These are phyloP conservation scores for Lonchura striata DNA, from an alignment of 2,113 vertebrate genomes.

Conservation along the genomic window DNA sequence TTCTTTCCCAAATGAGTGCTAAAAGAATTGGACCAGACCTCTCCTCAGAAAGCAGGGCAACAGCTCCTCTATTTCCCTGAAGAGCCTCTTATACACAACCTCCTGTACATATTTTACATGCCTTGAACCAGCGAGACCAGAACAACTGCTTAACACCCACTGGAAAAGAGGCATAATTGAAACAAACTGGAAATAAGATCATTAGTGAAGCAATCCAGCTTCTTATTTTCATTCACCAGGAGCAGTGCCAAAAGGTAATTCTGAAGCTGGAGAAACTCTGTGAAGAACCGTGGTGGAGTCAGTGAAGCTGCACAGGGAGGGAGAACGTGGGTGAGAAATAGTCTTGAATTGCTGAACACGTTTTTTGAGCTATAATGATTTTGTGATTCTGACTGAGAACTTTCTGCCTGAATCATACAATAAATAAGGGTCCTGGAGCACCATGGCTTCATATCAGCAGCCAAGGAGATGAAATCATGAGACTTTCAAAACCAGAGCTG, in stretches of 20 bases:
- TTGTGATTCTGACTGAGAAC: slow-evolving; percentile 13
- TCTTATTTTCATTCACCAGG: slow-evolving; percentile 13
- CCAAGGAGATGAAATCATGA: slow-evolving; percentile 48
- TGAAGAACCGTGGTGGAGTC: background rate
- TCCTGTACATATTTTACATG: background rate
- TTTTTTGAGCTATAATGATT: background rate
- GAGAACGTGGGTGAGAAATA: background rate
- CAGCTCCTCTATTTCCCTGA: background rate
- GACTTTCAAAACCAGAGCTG: slow-evolving; percentile 19
- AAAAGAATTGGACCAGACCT: background rate
- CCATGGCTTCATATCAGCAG: background rate
- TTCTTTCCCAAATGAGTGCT: no score
- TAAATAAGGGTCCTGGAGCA: slow-evolving; percentile 31
- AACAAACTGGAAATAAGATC: slow-evolving; percentile 35
- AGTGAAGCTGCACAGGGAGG: background rate
- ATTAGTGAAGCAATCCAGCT: slow-evolving; percentile 34
- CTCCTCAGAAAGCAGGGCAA: background rate
- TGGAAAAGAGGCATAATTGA: slow-evolving; percentile 50
- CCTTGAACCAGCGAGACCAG: background rate
- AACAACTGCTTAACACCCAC: background rate
- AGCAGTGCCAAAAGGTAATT: slow-evolving; percentile 32
- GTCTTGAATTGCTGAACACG: background rate
- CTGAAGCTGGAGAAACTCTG: background rate
- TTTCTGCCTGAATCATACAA: slow-evolving; percentile 41
- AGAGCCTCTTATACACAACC: background rate